Evolutionary conservation across 2,797 vertebrate species (phyloP).

Genomic region (Pseudochromis fuscus): DNA sequence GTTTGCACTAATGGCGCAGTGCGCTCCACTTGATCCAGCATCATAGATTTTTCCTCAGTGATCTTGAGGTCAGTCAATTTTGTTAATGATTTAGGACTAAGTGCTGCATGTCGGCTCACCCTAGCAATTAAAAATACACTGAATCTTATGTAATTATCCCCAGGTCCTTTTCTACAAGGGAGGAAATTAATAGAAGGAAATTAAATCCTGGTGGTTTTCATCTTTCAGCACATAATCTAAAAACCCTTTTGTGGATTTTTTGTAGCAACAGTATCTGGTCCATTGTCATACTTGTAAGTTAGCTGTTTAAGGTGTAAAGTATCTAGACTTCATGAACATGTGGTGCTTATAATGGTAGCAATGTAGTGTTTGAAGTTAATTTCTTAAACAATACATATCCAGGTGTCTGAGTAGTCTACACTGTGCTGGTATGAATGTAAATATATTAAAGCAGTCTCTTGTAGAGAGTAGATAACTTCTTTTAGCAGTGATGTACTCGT

Average conservation of each 20-base stretch:
- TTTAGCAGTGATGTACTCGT: slow-evolving; percentile 21
- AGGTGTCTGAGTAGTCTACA: background rate
- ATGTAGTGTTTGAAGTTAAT: no score
- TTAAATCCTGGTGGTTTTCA: background rate
- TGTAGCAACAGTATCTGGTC: no score
- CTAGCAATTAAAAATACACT: slow-evolving; percentile 29
- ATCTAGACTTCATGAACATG: no score
- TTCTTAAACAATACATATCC: no score
- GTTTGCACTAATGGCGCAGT: slow-evolving; percentile 12
- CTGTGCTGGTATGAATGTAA: background rate
- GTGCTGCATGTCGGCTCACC: slow-evolving; percentile 24
- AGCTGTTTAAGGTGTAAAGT: no score
- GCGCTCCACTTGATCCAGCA: slow-evolving; percentile 36
- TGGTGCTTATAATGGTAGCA: background rate
- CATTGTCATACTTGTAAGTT: no score
- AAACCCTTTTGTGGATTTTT: no score
- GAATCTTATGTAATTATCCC: slow-evolving; percentile 14
- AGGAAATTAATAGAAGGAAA: background rate
- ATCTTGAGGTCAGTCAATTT: slow-evolving; percentile 62
- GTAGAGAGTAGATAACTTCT: slow-evolving; percentile 16
- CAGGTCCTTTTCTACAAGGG: background rate
- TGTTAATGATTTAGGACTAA: slow-evolving; percentile 50
- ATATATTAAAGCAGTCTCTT: background rate
- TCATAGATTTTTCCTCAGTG: slow-evolving; percentile 63
- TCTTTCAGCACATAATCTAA: no score